A percentile compares a stretch with the other conserved stretches of the same genome.
Conservation (phyloP, 1,140 invertebrate genomes). For the Dolichoris vasculosae region DNA sequence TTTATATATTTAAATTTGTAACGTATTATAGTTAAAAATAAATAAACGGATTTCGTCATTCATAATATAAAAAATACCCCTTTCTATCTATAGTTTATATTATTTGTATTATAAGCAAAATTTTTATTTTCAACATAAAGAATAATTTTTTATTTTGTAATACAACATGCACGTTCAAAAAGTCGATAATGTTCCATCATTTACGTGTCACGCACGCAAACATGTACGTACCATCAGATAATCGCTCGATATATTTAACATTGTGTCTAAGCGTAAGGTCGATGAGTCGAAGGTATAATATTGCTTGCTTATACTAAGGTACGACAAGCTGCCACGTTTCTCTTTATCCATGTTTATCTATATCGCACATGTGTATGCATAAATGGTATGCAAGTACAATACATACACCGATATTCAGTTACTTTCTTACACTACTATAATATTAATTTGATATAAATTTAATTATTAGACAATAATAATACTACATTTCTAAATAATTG, state of each 20-base stretch:
- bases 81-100: background rate
- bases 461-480: background rate
- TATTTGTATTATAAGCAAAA: background rate
- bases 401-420: background rate
- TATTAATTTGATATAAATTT: background rate
- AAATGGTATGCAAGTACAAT: background rate
- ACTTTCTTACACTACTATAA: background rate
- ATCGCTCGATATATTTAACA: constrained; percentile 49
- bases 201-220: background rate
- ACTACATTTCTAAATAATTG: too few relatives aligned
- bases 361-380: background rate
- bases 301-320: constrained; percentile 39
- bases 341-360: background rate
- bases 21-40: too few relatives aligned
- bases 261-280: constrained; percentile 27
- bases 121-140: background rate
- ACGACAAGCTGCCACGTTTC: constrained; percentile 18
- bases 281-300: constrained; percentile 40
- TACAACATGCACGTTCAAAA: background rate
- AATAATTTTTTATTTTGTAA: constrained; percentile 24
- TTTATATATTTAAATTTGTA: too few relatives aligned
- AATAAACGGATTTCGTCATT: too few relatives aligned
- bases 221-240: constrained; percentile 16
- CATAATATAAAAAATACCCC: too few relatives aligned
- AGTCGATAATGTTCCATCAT: constrained; percentile 33